These are phyloP conservation scores for Antheraea assamensis DNA, from an alignment of 2,888 invertebrate genomes.

Conservation along the genomic window DNA sequence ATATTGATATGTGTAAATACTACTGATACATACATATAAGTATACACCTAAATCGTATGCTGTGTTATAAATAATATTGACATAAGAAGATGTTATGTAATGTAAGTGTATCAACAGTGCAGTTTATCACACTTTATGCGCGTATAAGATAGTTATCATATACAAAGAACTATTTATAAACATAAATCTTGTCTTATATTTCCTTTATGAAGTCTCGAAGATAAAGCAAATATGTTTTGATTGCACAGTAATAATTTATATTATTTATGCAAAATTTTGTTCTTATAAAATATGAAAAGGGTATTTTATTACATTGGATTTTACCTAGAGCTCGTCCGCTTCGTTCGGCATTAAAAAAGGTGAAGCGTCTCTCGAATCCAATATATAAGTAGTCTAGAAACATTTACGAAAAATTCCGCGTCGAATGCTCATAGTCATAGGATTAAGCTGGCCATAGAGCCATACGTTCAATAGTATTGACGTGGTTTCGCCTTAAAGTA, in stretches of 20 bases:
- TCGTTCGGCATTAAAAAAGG: too few relatives aligned
- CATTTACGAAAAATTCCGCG: too few relatives aligned
- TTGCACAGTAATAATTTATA: not conserved
- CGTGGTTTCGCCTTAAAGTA: too few relatives aligned
- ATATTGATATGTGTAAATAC: not conserved
- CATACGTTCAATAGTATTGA: too few relatives aligned
- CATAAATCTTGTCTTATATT: not conserved
- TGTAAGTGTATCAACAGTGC: not conserved
- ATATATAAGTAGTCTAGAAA: too few relatives aligned
- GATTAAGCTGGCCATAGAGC: too few relatives aligned
- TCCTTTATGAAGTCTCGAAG: not conserved
- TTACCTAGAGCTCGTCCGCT: too few relatives aligned
- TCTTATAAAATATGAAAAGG: too few relatives aligned
- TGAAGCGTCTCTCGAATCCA: too few relatives aligned
- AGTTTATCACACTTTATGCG: not conserved
- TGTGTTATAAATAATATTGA: not conserved
- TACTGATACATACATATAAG: not conserved
- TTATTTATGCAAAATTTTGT: not conserved
- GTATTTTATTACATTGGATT: too few relatives aligned
- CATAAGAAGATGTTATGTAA: constrained; percentile 3
- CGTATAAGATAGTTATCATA: not conserved
- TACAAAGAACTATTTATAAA: not conserved
- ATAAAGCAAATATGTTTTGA: not conserved
- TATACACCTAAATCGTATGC: not conserved
- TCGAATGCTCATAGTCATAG: too few relatives aligned